Base-by-base conservation (phyloP, 2,113 vertebrate species). In the Silurus glanis region DNA sequence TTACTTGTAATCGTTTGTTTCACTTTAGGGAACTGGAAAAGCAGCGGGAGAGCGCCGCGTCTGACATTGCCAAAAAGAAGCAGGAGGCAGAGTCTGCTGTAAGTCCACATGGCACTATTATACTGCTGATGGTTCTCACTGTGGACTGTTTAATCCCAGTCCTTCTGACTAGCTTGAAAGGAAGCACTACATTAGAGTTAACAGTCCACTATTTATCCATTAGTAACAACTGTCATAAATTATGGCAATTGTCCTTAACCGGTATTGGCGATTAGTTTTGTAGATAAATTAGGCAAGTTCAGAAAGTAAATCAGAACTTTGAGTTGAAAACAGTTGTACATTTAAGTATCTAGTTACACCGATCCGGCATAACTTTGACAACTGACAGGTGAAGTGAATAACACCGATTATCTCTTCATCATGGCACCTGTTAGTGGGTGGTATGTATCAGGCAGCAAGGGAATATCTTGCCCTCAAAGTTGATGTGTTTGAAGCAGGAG, bases 41-140 rank as follows among this genome's bases (percentile, higher is more conserved):
- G 92, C 97, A 98, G 9, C 94, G 95, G 83, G 97, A 98, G 87
- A 97, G 88, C 84, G 94, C 96, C 0, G 96, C 98, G 86, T 96
- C 95, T 0, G 95, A 98, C 88, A 94, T 97, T 82, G 94, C 97
- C 82, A 95, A 93, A 91, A 99, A 98, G 94, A 99, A 97, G 87
- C 97, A 98, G 88, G 98, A 99, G 91, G 97, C 98, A 0, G 98
- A 99, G 90, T 94, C 97, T 25, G 96, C 97, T 0, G 98, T 99
- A 88, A 96, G 97, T 95, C n/a, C 85, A 90, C 89, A 84, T 75
- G 51, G 64, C 49, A 28, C 82, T 28, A 71, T 83, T 28, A 53
- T 74, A 56, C 56, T 25, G 71, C 72, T 78, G 69, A 88, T 82
- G 59, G 75, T 82, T 87, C 61, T 45, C 84, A 85, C 64, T 66